Base-by-base conservation (phyloP, 1,140 invertebrate species). In the Atta texana region DNA sequence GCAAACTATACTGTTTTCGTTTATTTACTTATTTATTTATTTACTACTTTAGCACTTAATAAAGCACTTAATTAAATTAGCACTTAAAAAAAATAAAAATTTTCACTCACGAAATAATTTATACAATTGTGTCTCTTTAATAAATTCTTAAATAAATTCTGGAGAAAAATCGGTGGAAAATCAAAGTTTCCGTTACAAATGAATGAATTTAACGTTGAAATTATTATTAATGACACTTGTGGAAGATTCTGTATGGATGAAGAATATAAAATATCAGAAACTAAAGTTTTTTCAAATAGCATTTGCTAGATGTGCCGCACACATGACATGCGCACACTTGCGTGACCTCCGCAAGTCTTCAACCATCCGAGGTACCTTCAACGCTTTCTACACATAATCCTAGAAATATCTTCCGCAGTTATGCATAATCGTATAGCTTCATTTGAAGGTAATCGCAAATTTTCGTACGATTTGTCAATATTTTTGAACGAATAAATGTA, bases 301-400 rank as follows among this genome's bases (percentile, higher is more conserved):
- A 39, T 24, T 18, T 3, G 51, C 51, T 49, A 66, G 53, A 68
- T 81, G 21, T 24, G 14, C 53, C 18, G 18, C 68, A 49, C 68
- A 49, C 80, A 61, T 61, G 80, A 84, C 69, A 74, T 39, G 57
- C 53, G 69, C 53, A 24, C 51, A 87, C 28, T 49, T 61, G 57
- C 44, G 34, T 59, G 49, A 84, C 80, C 18, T 24, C 14, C 12
- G 64, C 18, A 24, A 28, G 71, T 12, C 80, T 76, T 81, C 69
- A 55, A 77, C 39, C 10, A 44, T 44, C 2, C 44, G 78, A 89
- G 77, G 71, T 87, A 85, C 69, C 72, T 66, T 85, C 78, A 90
- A 92, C 91, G 92, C 92, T 92, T 92, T 92, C 92, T 92, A 92
- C 68, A 85, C 86, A 86, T 72, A 87, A 88, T 91, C 85, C 89